phyloP scores from a whole-genome alignment of 92 coral and sea anemone genomes.

The Porites evermanni region DNA sequence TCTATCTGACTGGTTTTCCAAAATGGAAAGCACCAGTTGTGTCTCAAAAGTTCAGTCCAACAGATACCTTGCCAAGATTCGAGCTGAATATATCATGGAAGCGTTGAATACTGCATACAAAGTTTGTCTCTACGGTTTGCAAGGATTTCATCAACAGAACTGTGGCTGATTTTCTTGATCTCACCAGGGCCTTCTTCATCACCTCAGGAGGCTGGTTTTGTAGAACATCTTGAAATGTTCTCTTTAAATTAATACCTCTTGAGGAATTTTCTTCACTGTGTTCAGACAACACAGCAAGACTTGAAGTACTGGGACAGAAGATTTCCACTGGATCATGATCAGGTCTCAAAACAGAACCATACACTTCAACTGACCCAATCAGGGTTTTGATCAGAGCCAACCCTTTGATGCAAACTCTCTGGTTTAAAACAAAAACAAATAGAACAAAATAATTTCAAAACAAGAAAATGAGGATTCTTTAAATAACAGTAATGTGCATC shows the following conservation, averaged over 20 bases:
- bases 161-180: conserved; percentile 56
- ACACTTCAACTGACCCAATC: conserved; percentile 45
- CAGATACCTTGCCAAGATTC: conserved; percentile 27
- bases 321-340: conserved; percentile 34
- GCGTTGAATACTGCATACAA: conserved; percentile 52
- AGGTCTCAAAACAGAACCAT: conserved; percentile 53
- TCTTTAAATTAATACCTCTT: neutral
- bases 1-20: too few species aligned
- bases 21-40: neutral
- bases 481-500: neutral
- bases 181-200: conserved; percentile 37
- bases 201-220: conserved; percentile 27
- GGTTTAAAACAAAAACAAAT: neutral
- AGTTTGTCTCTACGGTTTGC: conserved; percentile 43
- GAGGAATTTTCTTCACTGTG: conserved; percentile 12
- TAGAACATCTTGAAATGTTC: conserved; percentile 14
- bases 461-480: neutral
- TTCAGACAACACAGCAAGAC: conserved; percentile 57
- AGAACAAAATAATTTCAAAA: too few species aligned
- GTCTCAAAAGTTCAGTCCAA: neutral
- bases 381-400: conserved; percentile 38
- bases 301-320: conserved; percentile 67
- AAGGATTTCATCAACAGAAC: conserved; percentile 53
- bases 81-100: conserved; percentile 48
- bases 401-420: conserved; percentile 71